A percentile compares a stretch with the other conserved stretches of the same genome.
These are phyloP conservation scores for Acrobasis repandana DNA, from an alignment of 2,888 invertebrate genomes.

Conservation along the genomic window DNA sequence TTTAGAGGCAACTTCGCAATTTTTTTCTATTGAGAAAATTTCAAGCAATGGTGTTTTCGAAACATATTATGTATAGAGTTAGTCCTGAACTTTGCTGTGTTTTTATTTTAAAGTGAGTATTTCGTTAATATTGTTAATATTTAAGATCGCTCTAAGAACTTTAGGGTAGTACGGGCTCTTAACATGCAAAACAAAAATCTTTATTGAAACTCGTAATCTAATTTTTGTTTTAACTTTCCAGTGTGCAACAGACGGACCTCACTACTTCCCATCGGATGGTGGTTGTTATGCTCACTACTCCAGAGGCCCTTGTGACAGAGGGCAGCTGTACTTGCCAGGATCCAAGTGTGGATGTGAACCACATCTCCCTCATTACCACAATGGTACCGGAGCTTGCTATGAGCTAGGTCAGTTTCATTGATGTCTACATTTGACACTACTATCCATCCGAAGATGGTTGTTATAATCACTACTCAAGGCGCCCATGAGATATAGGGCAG, in stretches of 20 bases:
- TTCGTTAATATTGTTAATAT: no score
- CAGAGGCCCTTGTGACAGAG: constrained; percentile 89
- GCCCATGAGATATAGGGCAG: constrained; percentile 90
- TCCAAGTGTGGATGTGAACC: constrained; percentile 88
- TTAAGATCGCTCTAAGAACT: no score
- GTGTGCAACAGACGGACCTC: constrained; percentile 82
- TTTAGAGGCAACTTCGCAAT: no score
- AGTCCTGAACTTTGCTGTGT: no score
- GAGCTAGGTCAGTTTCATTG: constrained; percentile 84
- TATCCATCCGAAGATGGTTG: constrained; percentile 87
- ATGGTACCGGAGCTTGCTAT: constrained; percentile 86
- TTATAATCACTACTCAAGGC: constrained; percentile 90
- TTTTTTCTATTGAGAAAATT: no score
- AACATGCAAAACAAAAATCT: background rate
- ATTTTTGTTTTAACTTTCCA: constrained; percentile 42
- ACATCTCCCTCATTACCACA: constrained; percentile 89
- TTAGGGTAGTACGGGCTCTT: no score
- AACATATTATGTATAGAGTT: no score
- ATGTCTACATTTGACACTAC: constrained; percentile 60
- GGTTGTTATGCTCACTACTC: constrained; percentile 92
- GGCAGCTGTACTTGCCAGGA: constrained; percentile 90
- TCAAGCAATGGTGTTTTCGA: no score
- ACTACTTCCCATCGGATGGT: constrained; percentile 84
- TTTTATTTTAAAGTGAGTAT: no score
- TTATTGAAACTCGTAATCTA: background rate